Conservation (phyloP, 2,797 vertebrate species). For the Sebastes matsubarae region DNA sequence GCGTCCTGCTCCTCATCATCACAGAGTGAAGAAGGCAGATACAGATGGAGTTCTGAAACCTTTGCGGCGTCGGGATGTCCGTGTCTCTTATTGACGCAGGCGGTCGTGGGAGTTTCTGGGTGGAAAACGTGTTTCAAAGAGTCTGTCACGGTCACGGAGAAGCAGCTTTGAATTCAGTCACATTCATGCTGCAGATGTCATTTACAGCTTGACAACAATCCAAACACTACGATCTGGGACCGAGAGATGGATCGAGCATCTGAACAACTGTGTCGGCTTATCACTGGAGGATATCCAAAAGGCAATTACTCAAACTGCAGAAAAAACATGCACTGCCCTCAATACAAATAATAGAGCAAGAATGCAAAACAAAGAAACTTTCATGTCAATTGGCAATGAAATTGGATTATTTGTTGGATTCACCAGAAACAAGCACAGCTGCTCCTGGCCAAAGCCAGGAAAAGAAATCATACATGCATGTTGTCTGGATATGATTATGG, state of each 20-base stretch:
- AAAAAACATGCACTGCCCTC: slow-evolving; percentile 29
- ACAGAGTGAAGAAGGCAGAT: slow-evolving; percentile 57
- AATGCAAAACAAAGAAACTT: slow-evolving; percentile 36
- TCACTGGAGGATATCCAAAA: slow-evolving; percentile 29
- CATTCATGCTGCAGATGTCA: slow-evolving; percentile 50
- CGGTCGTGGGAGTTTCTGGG: slow-evolving; percentile 28
- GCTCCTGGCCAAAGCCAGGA: slow-evolving; percentile 31
- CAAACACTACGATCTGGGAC: slow-evolving; percentile 9
- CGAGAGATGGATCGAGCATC: slow-evolving; percentile 14
- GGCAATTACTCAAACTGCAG: slow-evolving; percentile 32
- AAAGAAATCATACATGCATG: slow-evolving; percentile 2
- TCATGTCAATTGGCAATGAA: slow-evolving; percentile 53
- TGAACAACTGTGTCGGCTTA: slow-evolving; percentile 37
- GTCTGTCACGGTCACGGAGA: slow-evolving; percentile 8
- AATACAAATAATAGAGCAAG: slow-evolving; percentile 18
- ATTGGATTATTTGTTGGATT: slow-evolving; percentile 45
- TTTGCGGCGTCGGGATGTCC: background rate
- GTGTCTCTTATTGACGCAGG: background rate
- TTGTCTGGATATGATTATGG: slow-evolving; percentile 48
- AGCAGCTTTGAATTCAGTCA: slow-evolving; percentile 9
- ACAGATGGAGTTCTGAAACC: slow-evolving; percentile 65
- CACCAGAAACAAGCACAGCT: slow-evolving; percentile 50
- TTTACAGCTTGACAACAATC: slow-evolving; percentile 14
- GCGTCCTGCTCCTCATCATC: slow-evolving; percentile 43
- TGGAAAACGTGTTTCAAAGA: slow-evolving; percentile 23